Evolutionary conservation across 2,113 vertebrate genomes (phyloP), one percentile per base, ranked within the genome.

Genomic region (Narcine bancroftii): DNA sequence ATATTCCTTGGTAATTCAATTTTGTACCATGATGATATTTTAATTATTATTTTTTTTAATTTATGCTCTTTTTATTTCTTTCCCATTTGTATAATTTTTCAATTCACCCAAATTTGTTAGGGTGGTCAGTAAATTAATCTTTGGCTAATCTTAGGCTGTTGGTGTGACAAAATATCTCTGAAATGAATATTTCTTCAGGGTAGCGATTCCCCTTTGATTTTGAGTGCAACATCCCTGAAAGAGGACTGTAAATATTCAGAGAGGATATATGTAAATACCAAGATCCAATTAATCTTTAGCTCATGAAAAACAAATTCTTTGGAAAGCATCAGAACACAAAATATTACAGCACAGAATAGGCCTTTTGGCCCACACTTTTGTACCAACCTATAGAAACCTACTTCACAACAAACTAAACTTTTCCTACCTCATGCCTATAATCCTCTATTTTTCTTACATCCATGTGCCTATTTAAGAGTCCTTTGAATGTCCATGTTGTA

Each of bases 31-130:
- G 21, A 66, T 42, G 36, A 91, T 87, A 69, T 63, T 36, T 89
- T 60, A 56, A 85, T 53, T 53, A 36, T 89, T 87, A 65, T 89
- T n/a, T 39, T 87, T 89, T 89, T n/a, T 39, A 65, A 89, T 42
- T n/a, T n/a, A 69, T 91, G 39, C 9, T 69, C 63, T 29, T 66
- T 65, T 91, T 69, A 65, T 42, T 89, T 65, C 1, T 60, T 69
- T 66, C 65, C 45, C 63, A 53, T 87, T 17, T 0, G 63, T 33
- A 21, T 63, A 63, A 69, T 19, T 29, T 91, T 91, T 29, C 21
- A 69, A 42, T 65, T 89, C 24, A 36, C 39, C 42, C 53, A 42
- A 42, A 42, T 4, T 42, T 60, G 13, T 85, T 19, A 6, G 56
- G 50, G n/a, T 60, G 81, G 0, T 6, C 33, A 60, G 33, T 60